Base-by-base conservation (phyloP, 1,140 invertebrate species). In the Plutomurus gul region DNA sequence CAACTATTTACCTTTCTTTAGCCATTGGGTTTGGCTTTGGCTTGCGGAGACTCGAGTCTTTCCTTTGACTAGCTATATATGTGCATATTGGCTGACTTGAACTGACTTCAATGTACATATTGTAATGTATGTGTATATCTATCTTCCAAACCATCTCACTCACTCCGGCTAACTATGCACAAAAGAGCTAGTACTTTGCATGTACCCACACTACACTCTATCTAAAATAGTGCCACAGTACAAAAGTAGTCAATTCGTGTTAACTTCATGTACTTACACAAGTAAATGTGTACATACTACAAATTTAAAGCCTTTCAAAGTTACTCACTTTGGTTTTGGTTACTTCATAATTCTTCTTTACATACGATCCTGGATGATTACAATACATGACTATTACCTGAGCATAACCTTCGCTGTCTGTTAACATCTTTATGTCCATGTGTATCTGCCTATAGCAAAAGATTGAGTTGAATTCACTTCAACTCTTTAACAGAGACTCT, bases 1-100 rank as follows among this genome's bases (percentile, higher is more conserved):
- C 40, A 73, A 43, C 37, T 73, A 73, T 73, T 73, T 73, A 73
- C 70, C 70, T 73, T 73, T 46, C 70, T 46, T 46, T 73, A 43
- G 40, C 36, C 36, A n/a, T 36, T 65, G 56, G 56, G 56, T 65
- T 65, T 65, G 56, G 56, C 37, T 46, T 43, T 27, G 37, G 40
- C 70, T 46, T 73, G 37, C 70, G 70, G 70, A 73, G 70, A 73
- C 20, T 10, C 2, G 37, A 73, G 37, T 40, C 33, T 65, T 65
- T 73, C 70, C 70, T 40, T 73, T 46, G 70, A 43, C 70, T 40
- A 8, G 13, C 70, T 46, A 73, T 73, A 43, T 73, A 73, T 73
- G 70, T 73, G 33, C 70, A 73, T 43, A 43, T 36, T 43, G 40
- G 70, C 40, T 43, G 36, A 65, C 30, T 30, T 65, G 27, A 56